phyloP scores from a whole-genome alignment of 2,888 invertebrate genomes.

The Sphaerophoria rueppellii region DNA sequence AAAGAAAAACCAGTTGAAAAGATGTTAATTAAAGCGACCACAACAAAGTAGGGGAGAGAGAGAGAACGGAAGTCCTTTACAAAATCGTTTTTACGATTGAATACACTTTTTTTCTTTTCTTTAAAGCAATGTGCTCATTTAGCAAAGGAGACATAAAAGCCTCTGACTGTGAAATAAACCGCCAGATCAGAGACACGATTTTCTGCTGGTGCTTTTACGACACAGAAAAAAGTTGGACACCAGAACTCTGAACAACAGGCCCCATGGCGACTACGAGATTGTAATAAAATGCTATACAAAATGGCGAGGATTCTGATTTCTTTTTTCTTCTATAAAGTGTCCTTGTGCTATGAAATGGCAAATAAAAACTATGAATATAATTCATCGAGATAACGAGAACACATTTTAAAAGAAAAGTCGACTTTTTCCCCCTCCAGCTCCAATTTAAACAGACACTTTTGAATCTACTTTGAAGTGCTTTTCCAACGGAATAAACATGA shows the following conservation, averaged over 20 bases:
- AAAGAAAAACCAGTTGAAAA: conserved; percentile 25
- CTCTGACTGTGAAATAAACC: conserved; percentile 29
- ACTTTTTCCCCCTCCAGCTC: neutral
- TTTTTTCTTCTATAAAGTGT: neutral
- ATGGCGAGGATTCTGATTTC: neutral
- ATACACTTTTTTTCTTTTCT: neutral
- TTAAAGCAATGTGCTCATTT: conserved; percentile 11
- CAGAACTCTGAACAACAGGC: no score
- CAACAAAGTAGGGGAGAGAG: conserved; percentile 2
- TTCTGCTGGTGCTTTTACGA: neutral
- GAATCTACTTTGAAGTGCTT: conserved; percentile 60
- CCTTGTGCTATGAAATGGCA: conserved; percentile 1
- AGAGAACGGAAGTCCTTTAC: neutral
- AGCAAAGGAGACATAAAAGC: conserved; percentile 25
- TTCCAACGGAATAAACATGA: conserved; percentile 64
- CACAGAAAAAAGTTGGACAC: neutral
- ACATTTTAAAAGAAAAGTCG: conserved; percentile 51
- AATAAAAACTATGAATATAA: neutral
- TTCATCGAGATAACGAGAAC: conserved; percentile 42
- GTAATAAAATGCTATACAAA: conserved; percentile 5
- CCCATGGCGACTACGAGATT: conserved; percentile 13
- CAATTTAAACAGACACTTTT: neutral
- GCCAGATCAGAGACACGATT: neutral
- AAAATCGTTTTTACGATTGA: conserved; percentile 34
- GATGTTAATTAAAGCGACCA: conserved; percentile 46